These are phyloP conservation scores for Theocolax elegans DNA, from an alignment of 1,140 invertebrate species.

Conservation along the genomic window DNA sequence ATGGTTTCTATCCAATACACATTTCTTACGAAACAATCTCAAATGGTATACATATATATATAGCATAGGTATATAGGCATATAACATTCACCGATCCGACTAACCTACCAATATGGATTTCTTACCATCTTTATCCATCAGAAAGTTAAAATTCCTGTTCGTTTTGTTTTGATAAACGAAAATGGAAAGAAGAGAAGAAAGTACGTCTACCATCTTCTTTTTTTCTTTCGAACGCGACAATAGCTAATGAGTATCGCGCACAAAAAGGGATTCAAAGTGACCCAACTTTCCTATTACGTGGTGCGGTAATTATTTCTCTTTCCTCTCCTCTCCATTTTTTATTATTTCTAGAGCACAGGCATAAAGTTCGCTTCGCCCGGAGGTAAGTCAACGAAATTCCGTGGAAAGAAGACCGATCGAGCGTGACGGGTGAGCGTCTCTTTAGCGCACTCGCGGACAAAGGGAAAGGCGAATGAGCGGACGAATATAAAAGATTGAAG, in stretches of 20 bases:
- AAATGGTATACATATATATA: no score
- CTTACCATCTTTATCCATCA: no score
- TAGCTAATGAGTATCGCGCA: slow-evolving; percentile 38
- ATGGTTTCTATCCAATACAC: no score
- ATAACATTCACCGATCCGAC: no score
- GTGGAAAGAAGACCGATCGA: slow-evolving; percentile 48
- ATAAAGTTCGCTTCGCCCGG: slow-evolving; percentile 46
- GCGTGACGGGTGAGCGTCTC: slow-evolving; percentile 38
- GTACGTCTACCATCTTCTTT: slow-evolving; percentile 1
- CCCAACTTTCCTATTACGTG: slow-evolving; percentile 31
- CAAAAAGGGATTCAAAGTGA: slow-evolving; percentile 39
- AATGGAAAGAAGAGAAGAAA: slow-evolving; percentile 1
- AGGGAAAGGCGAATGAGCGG: slow-evolving; percentile 40
- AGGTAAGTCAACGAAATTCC: slow-evolving; percentile 51
- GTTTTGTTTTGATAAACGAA: slow-evolving; percentile 10
- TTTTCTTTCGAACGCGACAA: slow-evolving; percentile 20
- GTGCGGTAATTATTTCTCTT: slow-evolving; percentile 33
- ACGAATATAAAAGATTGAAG: slow-evolving; percentile 40
- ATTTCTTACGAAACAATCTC: no score
- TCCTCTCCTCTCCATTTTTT: neutral
- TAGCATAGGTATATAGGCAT: no score
- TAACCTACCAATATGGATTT: no score
- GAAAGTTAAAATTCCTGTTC: no score
- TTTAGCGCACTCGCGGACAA: slow-evolving; percentile 22
- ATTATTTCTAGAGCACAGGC: slow-evolving; percentile 25